Percentiles rank a stretch among this genome's conserved stretches.
Conservation (phyloP, 1,140 invertebrate genomes). For the Oedothorax gibbosus region DNA sequence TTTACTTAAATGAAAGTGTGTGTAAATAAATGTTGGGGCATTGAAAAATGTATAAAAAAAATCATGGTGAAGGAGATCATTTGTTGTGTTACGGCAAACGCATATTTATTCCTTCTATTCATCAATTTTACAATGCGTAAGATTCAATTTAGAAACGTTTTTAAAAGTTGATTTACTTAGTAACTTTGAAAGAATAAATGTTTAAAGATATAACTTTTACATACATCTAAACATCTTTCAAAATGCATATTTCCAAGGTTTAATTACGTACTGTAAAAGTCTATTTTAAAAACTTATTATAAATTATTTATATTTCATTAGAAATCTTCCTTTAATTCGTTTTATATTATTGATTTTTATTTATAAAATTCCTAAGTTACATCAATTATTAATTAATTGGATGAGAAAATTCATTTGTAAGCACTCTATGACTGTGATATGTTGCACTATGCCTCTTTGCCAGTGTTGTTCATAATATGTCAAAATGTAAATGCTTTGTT, state of each 20-base stretch:
- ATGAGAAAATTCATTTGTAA: not conserved
- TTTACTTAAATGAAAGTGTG: conserved; percentile 13
- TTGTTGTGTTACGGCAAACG: not conserved
- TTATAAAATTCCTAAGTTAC: not conserved
- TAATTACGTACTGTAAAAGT: not conserved
- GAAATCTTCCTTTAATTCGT: not conserved
- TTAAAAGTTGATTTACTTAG: not conserved
- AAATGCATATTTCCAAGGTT: not conserved
- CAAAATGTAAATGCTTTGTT: too few relatives aligned
- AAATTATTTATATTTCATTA: not conserved
- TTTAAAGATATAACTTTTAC: not conserved
- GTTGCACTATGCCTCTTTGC: conserved; percentile 5
- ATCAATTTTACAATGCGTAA: not conserved
- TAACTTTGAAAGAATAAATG: not conserved
- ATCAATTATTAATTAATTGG: not conserved
- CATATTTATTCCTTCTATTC: conserved; percentile 14
- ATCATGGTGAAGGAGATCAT: conserved; percentile 40
- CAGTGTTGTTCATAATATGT: conserved; percentile 7
- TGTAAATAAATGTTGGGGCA: conserved; percentile 36
- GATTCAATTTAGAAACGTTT: not conserved
- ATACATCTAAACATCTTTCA: not conserved
- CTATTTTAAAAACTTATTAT: not conserved
- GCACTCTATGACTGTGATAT: conserved; percentile 25
- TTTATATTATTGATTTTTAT: not conserved
- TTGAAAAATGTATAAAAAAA: conserved; percentile 41